These are phyloP conservation scores for Synergus umbraculus DNA, from an alignment of 2,888 invertebrate genomes.

Conservation along the genomic window DNA sequence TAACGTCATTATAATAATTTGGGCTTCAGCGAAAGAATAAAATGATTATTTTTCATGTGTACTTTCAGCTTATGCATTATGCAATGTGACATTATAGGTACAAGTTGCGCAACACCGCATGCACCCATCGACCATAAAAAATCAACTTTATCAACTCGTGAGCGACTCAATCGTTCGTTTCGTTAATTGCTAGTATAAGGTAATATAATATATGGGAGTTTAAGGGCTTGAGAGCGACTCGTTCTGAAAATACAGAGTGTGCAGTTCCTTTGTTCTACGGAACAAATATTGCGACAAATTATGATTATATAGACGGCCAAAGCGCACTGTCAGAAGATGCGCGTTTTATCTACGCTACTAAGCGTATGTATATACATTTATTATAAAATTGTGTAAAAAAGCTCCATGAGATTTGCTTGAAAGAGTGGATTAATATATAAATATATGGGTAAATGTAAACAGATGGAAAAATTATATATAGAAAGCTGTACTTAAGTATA, in stretches of 20 bases:
- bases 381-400: background rate
- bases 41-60: conserved; percentile 28
- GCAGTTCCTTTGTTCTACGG: background rate
- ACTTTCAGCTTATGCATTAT: conserved; percentile 37
- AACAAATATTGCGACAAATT: background rate
- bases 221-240: background rate
- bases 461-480: no score
- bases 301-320: background rate
- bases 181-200: conserved; percentile 23
- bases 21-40: conserved; percentile 41
- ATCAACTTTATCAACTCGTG: conserved; percentile 41
- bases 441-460: background rate
- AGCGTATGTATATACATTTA: background rate
- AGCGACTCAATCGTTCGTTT: conserved; percentile 39
- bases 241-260: background rate
- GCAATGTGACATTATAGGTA: conserved; percentile 45
- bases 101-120: conserved; percentile 66
- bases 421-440: background rate
- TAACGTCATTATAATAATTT: background rate
- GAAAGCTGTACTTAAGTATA: no score
- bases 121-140: conserved; percentile 67
- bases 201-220: background rate
- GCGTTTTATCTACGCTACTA: background rate
- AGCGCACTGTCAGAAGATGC: background rate
- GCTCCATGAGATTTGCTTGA: background rate